Conservation (phyloP, 1,140 invertebrate genomes). For the Mamestra configurata region DNA sequence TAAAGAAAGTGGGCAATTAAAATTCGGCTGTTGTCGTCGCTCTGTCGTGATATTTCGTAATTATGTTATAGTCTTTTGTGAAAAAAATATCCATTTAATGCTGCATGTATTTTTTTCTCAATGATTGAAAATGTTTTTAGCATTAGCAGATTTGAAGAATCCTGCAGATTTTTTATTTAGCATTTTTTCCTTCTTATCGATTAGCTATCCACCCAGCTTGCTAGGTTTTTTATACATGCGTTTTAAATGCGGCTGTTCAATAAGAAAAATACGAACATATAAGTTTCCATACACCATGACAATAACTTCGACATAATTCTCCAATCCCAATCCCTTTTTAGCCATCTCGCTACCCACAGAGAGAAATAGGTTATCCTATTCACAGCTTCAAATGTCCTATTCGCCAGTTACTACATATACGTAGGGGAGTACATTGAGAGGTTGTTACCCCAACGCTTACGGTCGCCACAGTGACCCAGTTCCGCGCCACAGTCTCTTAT, state of each 20-base stretch:
- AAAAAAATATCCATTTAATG: constrained; percentile 48
- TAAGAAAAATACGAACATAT: neutral
- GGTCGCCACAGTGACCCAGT: constrained; percentile 32
- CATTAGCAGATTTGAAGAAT: neutral
- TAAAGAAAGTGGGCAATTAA: constrained; percentile 84
- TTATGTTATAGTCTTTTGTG: constrained; percentile 50
- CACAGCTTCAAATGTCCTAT: constrained; percentile 19
- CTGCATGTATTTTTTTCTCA: neutral
- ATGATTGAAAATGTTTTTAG: neutral
- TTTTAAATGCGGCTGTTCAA: neutral
- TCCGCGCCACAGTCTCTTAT: constrained; percentile 4
- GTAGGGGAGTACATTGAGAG: constrained; percentile 26
- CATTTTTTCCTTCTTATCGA: neutral
- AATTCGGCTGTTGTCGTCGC: constrained; percentile 72
- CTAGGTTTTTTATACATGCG: too few relatives aligned
- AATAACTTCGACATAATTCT: neutral
- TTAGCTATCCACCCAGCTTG: neutral
- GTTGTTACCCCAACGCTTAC: constrained; percentile 38
- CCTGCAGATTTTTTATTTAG: neutral
- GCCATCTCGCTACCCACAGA: neutral
- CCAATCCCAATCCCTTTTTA: neutral
- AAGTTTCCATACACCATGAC: neutral
- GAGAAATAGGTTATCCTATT: constrained; percentile 36
- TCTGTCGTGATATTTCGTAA: constrained; percentile 58
- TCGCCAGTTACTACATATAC: neutral